Base-by-base conservation (phyloP, 2,797 vertebrate genomes). In the Erpetoichthys calabaricus region DNA sequence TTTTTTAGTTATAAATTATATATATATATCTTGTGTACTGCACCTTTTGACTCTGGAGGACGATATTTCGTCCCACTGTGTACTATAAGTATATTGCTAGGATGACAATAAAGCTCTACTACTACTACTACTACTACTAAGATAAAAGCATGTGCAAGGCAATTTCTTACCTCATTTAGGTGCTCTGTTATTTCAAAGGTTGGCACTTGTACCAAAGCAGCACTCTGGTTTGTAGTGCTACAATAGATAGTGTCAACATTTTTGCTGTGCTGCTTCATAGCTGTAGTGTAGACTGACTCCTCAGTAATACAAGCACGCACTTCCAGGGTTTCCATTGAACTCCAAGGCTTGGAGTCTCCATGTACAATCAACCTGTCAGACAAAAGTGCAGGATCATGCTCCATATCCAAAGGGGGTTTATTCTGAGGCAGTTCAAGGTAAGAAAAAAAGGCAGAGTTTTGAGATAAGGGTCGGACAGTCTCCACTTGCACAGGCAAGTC, bases 291-390 rank as follows among this genome's bases (percentile, higher is more conserved):
- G 10, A 51, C 53, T 64, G 4, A 52, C 25, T 62, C 42, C 44
- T 49, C 44, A 4, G 68, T 7, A 86, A 81, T 49, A 81, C 80
- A 5, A 7, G 66, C 10, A 66, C 64, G 43, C 68, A 64, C 8
- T 55, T 70, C 56, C 42, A 58, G 7, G 2, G 75, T 77, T 45
- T 73, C 74, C 57, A 56, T 44, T 45, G 66, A 72, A 9, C 6
- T 61, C 1, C 59, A 60, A 46, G 74, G 67, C 51, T 54, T 53
- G 45, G 43, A 70, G 42, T 80, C 79, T 25, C 54, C n/a, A 2
- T 57, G 56, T 53, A 51, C 45, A n/a, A 49, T 49, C n/a, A 25
- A 47, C 5, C 25, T 8, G 42, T 62, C 46, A 1, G 42, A 10
- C 53, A 61, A 4, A 42, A 6, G 9, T 6, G 51, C 45, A 49